A percentile compares a stretch with the other conserved stretches of the same genome.
Conservation (phyloP, 2,888 invertebrate genomes). For the Diadegma fenestrale region DNA sequence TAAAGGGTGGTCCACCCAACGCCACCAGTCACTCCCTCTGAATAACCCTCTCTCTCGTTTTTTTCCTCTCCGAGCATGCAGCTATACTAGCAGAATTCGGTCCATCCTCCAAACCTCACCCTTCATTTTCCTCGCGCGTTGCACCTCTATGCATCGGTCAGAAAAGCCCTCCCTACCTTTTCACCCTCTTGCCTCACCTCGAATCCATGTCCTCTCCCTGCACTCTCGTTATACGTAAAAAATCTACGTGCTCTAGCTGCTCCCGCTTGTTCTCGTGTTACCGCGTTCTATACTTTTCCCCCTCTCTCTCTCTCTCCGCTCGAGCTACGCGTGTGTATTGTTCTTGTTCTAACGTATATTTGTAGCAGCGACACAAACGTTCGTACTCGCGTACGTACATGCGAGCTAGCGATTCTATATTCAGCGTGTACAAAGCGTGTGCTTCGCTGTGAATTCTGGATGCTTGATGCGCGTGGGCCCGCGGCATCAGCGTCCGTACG, state of each 20-base stretch:
- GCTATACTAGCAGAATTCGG: slow-evolving; percentile 55
- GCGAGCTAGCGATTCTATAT: slow-evolving; percentile 43
- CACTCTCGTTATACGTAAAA: slow-evolving; percentile 75
- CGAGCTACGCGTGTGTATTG: neutral
- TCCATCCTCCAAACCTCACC: slow-evolving; percentile 59
- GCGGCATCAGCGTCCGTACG: slow-evolving; percentile 48
- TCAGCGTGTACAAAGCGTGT: slow-evolving; percentile 65
- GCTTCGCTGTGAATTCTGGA: slow-evolving; percentile 61
- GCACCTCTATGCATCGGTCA: slow-evolving; percentile 62
- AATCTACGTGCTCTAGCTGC: slow-evolving; percentile 68
- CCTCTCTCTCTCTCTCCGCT: neutral
- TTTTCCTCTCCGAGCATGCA: slow-evolving; percentile 70
- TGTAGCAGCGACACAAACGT: neutral
- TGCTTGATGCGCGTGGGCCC: slow-evolving; percentile 65
- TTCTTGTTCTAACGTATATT: neutral
- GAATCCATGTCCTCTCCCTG: slow-evolving; percentile 77
- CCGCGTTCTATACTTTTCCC: slow-evolving; percentile 51
- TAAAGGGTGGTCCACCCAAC: slow-evolving; percentile 77
- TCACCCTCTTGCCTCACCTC: slow-evolving; percentile 68
- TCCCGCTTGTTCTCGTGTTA: slow-evolving; percentile 60
- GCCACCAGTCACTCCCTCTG: slow-evolving; percentile 64
- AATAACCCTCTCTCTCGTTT: slow-evolving; percentile 73
- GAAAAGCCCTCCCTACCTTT: slow-evolving; percentile 46
- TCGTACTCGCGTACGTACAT: slow-evolving; percentile 22
- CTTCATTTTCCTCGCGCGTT: slow-evolving; percentile 55